Evolutionary conservation across 2,888 invertebrate species (phyloP), one percentile per base, ranked within the genome.

Genomic region (Drosophila bunnanda): DNA sequence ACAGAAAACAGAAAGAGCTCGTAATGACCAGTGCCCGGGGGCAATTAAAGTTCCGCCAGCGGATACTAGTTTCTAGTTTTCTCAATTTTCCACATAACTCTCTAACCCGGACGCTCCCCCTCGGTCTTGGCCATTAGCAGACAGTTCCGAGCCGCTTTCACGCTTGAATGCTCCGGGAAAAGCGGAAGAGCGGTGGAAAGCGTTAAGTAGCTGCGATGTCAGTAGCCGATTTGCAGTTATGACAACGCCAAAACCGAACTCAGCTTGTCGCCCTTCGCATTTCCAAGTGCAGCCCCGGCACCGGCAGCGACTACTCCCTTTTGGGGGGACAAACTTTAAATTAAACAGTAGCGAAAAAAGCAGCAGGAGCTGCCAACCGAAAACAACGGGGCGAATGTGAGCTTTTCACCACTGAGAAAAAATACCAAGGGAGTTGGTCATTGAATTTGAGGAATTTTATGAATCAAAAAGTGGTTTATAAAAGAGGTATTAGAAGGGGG

Each of bases 41-140:
- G 86, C 89, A 83, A 83, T 89, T 89, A 83, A 88, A 88, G 80
- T 85, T 77, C 76, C 74, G 22, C 39, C 50, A 10, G 15, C 50
- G 50, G 74, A 46, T 60, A 82, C 58, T 64, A 59, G 64, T 56
- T 50, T 75, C 54, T 48, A 66, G 75, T 68, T 89, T 82, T 77
- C 58, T 77, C 67, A 77, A 65, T 88, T 73, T 56, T 76, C 56
- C 72, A 79, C 60, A 74, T 66, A 68, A 61, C 68, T 61, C 50
- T 22, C 25, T n/a, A n/a, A 15, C 46, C 52, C 44, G 54, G 58
- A 30, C 30, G 69, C 8, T 17, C 15, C 36, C 41, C 55, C 61
- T 25, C n/a, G 20, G 39, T 48, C 69, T 34, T 65, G 50, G 65
- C 53, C 59, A 54, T 60, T 54, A 58, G 62, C 43, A 61, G 82